Percentiles rank a stretch among this genome's conserved stretches.
Evolutionary conservation across 2,113 vertebrate genomes (phyloP).

Genomic region (Gobio gobio): DNA sequence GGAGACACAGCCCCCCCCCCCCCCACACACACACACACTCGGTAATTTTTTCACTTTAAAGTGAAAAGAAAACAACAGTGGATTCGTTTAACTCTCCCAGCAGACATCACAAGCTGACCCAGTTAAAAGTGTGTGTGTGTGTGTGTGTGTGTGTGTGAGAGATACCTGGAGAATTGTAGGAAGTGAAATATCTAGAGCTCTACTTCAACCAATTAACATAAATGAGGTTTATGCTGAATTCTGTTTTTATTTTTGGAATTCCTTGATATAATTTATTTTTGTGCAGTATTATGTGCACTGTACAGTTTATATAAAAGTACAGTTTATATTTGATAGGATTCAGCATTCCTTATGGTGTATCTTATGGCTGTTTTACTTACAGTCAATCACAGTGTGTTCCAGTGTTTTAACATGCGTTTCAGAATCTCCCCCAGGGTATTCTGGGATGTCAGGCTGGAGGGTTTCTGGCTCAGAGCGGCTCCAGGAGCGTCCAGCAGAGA

Average conservation of each 20-base stretch:
- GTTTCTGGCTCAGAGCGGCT: slow-evolving; percentile 25
- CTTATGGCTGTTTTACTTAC: not conserved
- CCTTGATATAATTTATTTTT: not conserved
- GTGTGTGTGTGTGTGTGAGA: not conserved
- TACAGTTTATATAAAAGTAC: not conserved
- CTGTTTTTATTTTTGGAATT: slow-evolving; percentile 19
- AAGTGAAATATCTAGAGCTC: not conserved
- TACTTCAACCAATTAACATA: slow-evolving; percentile 8
- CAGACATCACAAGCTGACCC: slow-evolving; percentile 23
- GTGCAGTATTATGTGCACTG: not conserved
- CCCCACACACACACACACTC: too few relatives aligned
- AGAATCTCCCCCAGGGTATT: not conserved
- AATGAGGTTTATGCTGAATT: slow-evolving; percentile 10
- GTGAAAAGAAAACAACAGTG: slow-evolving; percentile 23
- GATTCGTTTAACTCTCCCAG: not conserved
- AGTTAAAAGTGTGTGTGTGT: slow-evolving; percentile 33
- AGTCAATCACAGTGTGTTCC: not conserved
- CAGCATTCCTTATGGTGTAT: not conserved
- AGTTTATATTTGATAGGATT: not conserved
- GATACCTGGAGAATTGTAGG: not conserved
- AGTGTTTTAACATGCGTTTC: not conserved
- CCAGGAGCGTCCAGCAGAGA: not conserved
- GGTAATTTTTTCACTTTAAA: slow-evolving; percentile 9
- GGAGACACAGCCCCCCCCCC: too few relatives aligned
- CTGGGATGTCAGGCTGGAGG: slow-evolving; percentile 21